These are phyloP conservation scores for Alca torda DNA, from an alignment of 2,797 vertebrate species.

Conservation along the genomic window DNA sequence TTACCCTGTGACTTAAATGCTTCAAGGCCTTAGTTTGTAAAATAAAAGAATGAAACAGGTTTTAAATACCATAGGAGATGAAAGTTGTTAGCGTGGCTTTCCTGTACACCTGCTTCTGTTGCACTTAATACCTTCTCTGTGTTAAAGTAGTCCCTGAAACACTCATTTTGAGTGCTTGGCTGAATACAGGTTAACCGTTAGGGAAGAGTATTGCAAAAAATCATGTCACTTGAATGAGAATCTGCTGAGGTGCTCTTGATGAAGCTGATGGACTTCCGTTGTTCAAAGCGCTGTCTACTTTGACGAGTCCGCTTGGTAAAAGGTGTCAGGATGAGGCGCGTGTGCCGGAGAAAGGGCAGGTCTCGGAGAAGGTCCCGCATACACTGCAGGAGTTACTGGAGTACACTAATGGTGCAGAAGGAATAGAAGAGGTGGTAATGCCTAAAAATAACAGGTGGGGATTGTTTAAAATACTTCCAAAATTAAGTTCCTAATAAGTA, in stretches of 20 bases:
- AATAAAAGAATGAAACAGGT: background rate
- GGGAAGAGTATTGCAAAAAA: background rate
- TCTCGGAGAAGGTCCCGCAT: accelerated
- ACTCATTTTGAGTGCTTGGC: background rate
- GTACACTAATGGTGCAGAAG: background rate
- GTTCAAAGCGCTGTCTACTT: background rate
- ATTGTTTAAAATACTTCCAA: background rate
- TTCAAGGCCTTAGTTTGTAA: background rate
- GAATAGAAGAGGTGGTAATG: accelerated
- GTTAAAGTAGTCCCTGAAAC: background rate
- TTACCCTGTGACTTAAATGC: background rate
- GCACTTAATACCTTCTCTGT: background rate
- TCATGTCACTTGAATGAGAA: accelerated
- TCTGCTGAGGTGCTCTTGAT: background rate
- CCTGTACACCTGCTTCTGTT: background rate
- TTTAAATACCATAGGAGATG: background rate
- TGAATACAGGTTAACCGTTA: background rate
- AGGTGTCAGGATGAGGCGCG: accelerated
- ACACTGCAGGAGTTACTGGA: background rate
- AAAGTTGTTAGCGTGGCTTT: background rate
- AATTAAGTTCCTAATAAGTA: background rate
- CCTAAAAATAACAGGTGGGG: background rate
- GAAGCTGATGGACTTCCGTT: background rate
- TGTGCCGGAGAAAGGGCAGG: background rate
- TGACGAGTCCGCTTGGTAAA: background rate